Base-by-base conservation (phyloP, 2,888 invertebrate genomes). In the Bedellia somnulentella region DNA sequence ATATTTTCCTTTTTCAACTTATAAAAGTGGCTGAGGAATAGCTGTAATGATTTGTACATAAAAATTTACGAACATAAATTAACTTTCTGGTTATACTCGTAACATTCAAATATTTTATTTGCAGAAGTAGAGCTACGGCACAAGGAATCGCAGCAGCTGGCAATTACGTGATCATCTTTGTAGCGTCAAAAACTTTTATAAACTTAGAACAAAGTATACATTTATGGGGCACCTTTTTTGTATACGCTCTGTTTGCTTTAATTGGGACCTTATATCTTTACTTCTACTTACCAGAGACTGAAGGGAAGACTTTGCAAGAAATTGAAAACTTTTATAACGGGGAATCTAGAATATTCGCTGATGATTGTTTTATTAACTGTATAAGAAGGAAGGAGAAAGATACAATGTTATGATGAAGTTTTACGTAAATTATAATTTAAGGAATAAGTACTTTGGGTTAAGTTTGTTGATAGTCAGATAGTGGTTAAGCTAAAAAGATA, bases 241-340 rank as follows among this genome's bases (percentile, higher is more conserved):
- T 76, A 1, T 80, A 79, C 41, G 68, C 78, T 3, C 45, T 39
- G 2, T 63, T 76, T 24, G 66, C 66, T 9, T 58, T 67, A 26
- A 27, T 63, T 0, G 80, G 80, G 15, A 58, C 77, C 2, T 41
- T 78, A 5, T 78, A 68, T 35, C 50, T 80, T 3, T 80, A 78
- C 46, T 71, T 78, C 44, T 64, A 62, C 34, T 44, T 80, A 35
- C 78, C 79, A 17, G 80, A 81, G 48, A 80, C 81, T 0, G 80
- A 81, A 57, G 78, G 78, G 0, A 71, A 63, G 31, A 52, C 62
- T 0, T 53, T 80, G 8, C 64, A 71, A 46, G 75, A 79, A 40
- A 78, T 80, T 9, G 79, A 80, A 44, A 48, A 53, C 0, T 64
- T 57, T 35, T 79, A 71, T 37, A 52, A 47, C 15, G 68, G 67